Evolutionary conservation across 2,797 vertebrate species (phyloP).

Genomic region (Anguilla marmorata): DNA sequence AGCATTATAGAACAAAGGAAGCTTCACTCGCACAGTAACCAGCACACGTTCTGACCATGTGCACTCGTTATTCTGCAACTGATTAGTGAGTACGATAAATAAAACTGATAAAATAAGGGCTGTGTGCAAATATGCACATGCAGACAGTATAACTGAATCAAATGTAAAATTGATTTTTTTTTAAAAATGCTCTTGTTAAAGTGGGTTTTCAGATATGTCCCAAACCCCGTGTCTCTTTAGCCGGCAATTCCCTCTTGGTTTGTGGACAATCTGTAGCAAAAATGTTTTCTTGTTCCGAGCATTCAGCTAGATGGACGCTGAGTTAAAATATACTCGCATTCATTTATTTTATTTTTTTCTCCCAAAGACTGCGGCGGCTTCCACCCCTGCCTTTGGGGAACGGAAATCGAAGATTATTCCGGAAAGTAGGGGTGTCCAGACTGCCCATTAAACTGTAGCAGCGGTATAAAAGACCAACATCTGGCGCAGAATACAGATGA

Average conservation of each 20-base stretch:
- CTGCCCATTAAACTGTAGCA: not conserved
- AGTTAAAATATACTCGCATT: not conserved
- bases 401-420: not conserved
- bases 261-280: not conserved
- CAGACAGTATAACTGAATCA: not conserved
- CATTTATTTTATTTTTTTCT: not conserved
- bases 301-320: not conserved
- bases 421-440: not conserved
- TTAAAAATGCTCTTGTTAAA: not conserved
- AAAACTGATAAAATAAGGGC: not conserved
- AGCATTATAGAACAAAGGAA: not conserved
- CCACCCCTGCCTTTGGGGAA: not conserved
- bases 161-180: not conserved
- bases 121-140: not conserved
- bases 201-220: not conserved
- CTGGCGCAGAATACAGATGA: not conserved
- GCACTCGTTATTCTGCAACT: not conserved
- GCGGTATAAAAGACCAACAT: not conserved
- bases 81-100: not conserved
- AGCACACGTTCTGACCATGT: not conserved
- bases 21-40: not conserved
- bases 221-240: not conserved
- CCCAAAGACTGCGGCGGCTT: not conserved
- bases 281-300: not conserved
- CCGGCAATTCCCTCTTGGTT: not conserved